Conservation (phyloP, 2,113 vertebrate genomes). For the Paradisaea rubra region DNA sequence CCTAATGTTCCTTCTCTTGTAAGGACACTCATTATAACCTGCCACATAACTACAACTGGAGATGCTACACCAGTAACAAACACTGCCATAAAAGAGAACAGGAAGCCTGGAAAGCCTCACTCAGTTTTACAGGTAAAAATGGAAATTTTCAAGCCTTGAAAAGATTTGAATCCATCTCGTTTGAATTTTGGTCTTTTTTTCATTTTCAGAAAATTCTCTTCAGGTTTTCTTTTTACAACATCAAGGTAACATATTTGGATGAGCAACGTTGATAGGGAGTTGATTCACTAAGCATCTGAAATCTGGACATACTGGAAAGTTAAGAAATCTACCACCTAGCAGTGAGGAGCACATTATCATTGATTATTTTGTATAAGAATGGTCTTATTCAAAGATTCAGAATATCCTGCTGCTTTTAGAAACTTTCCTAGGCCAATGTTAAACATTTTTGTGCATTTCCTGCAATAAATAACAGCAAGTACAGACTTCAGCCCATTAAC, state of each 20-base stretch:
- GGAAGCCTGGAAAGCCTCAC: neutral
- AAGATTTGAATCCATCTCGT: neutral
- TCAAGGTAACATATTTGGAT: neutral
- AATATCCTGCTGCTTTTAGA: neutral
- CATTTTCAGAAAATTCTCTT: neutral
- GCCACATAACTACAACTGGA: neutral
- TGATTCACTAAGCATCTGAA: neutral
- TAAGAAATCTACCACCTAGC: neutral
- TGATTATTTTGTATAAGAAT: neutral
- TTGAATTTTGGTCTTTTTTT: neutral
- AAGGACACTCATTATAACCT: neutral
- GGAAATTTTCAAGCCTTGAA: neutral
- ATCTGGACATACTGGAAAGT: neutral
- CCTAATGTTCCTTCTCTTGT: neutral
- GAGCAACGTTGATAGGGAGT: neutral
- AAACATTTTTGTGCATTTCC: neutral
- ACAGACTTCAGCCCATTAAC: neutral
- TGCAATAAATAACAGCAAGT: neutral
- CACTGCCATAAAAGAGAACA: neutral
- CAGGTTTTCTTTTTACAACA: neutral
- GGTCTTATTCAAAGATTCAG: neutral
- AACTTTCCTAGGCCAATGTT: neutral
- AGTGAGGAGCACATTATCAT: neutral
- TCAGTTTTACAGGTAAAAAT: neutral
- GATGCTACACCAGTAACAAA: neutral